phyloP scores from a whole-genome alignment of 2,797 vertebrate genomes.

The Enteromius afrohamiltoni region DNA sequence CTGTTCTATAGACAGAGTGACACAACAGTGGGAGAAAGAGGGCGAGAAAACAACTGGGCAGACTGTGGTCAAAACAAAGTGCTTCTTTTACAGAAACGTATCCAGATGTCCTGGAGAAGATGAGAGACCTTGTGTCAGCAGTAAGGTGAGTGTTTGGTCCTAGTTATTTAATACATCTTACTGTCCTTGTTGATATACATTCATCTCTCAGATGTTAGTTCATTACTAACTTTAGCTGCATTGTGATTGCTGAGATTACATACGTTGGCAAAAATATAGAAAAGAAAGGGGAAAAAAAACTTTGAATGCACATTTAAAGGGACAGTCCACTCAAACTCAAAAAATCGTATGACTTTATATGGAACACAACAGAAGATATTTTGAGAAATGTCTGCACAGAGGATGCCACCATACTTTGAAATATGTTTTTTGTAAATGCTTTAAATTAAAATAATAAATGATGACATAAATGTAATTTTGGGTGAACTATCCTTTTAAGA shows the following conservation, averaged over 20 bases:
- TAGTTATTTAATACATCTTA: neutral
- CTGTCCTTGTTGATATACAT: neutral
- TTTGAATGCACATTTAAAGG: neutral
- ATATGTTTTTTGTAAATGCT: neutral
- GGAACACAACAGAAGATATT: neutral
- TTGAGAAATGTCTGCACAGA: neutral
- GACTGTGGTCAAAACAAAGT: slow-evolving; percentile 52
- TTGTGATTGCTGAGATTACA: neutral
- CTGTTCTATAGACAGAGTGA: slow-evolving; percentile 63
- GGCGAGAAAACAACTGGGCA: slow-evolving; percentile 25
- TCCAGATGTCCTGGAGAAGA: slow-evolving; percentile 44
- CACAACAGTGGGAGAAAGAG: slow-evolving; percentile 55
- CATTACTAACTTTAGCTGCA: neutral
- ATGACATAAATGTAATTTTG: neutral
- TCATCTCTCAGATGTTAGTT: neutral
- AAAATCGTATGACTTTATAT: neutral
- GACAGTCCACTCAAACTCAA: neutral
- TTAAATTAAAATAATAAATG: neutral
- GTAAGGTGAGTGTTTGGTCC: slow-evolving; percentile 47
- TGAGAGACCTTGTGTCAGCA: slow-evolving; percentile 19
- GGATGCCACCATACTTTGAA: neutral
- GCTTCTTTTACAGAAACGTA: slow-evolving; percentile 49
- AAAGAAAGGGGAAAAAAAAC: neutral
- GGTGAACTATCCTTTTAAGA: neutral
- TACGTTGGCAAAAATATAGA: neutral